Base-by-base conservation (phyloP, 2,113 vertebrate species). In the Synodontis membranacea region DNA sequence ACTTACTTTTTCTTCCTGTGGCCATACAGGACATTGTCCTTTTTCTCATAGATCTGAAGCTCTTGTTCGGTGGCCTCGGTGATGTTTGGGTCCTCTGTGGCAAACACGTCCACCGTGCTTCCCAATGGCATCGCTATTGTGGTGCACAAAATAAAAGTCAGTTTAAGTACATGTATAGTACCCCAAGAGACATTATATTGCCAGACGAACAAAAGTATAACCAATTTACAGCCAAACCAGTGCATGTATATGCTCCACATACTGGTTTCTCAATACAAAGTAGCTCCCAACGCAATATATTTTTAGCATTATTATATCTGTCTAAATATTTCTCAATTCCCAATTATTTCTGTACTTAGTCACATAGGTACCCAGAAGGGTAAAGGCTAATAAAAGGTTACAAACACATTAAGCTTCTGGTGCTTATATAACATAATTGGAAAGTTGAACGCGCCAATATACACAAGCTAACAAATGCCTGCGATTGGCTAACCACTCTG, bases 31-130 rank as follows among this genome's bases (percentile, higher is more conserved):
- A 93, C 4, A 42, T 88, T 91, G 80, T 93, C 90, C 83, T 90
- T 92, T 86, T 92, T 93, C 81, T 93, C 93, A 75, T 93, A 93
- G 54, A 93, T 87, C 84, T 92, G 92, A 25, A 93, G 84, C 72
- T 92, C 91, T 48, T 88, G 93, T 48, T 92, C 87, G 15, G 89
- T 21, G 12, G 89, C 66, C 34, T 93, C 93, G 0, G 86, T 90
- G 66, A 88, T 80, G 86, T 92, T 92, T 68, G 93, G 93, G 84
- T 93, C 93, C 2, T 92, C 91, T 0, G 91, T 93, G 78, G 92
- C 88, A 54, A 93, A 93, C 70, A 93, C 81, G 21, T 93, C 93
- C 44, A 93, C 91, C 5, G 88, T 90, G 72, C 93, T 91, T 42
- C 93, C 93, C 81, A 93, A 82, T 6, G 92, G 80, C 93, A 93